Conservation (phyloP, 2,113 vertebrate genomes). For the Penelope pileata region DNA sequence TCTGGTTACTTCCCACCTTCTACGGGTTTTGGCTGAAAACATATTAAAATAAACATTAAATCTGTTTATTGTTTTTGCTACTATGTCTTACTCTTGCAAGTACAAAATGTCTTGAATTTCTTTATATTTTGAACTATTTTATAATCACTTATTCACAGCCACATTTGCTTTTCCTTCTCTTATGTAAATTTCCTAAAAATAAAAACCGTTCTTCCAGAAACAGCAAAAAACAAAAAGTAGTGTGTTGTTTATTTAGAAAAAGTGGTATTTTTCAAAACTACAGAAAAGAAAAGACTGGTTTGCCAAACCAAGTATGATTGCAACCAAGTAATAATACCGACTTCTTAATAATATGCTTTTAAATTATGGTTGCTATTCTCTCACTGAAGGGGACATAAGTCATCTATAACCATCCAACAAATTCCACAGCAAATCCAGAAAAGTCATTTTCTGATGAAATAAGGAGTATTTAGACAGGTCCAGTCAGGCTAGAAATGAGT, state of each 20-base stretch:
- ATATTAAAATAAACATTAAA: too few relatives aligned
- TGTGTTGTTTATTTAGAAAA: background rate
- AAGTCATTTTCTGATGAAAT: background rate
- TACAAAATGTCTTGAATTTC: background rate
- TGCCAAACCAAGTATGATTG: background rate
- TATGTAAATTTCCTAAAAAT: background rate
- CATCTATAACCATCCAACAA: background rate
- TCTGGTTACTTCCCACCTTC: background rate
- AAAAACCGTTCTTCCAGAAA: fast-evolving
- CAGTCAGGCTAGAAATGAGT: constrained; percentile 1
- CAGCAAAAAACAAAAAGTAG: fast-evolving
- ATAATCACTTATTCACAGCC: background rate
- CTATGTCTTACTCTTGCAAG: background rate
- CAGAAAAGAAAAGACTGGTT: background rate
- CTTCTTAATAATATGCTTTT: fast-evolving
- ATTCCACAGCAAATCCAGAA: background rate
- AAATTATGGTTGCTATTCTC: background rate
- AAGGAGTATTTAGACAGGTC: background rate
- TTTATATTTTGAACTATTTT: background rate
- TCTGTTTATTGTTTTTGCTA: background rate
- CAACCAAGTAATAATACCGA: background rate
- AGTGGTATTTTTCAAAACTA: background rate
- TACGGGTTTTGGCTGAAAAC: background rate
- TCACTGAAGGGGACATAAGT: background rate
- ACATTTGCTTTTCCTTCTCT: background rate